phyloP scores from a whole-genome alignment of 2,888 invertebrate genomes.

The Portevinia maculata region DNA sequence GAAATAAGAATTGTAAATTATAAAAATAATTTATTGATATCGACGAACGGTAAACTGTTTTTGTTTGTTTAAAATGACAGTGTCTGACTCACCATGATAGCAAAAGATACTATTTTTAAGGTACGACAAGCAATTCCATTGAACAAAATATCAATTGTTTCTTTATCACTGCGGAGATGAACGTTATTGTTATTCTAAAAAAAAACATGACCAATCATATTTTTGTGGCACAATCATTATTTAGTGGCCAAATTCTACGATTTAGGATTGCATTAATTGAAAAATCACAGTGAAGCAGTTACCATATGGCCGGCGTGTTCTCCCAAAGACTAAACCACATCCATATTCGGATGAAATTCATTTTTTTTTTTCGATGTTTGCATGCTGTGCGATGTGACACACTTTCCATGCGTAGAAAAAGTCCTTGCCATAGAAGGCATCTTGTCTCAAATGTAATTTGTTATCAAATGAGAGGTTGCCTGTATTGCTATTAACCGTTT shows the following conservation, averaged over 20 bases:
- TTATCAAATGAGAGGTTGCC: slow-evolving; percentile 51
- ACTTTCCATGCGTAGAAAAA: slow-evolving; percentile 64
- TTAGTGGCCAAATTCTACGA: slow-evolving; percentile 39
- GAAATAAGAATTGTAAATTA: slow-evolving; percentile 44
- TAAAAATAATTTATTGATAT: slow-evolving; percentile 35
- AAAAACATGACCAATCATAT: too few relatives aligned
- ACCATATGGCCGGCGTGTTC: slow-evolving; percentile 53
- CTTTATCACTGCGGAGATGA: slow-evolving; percentile 18
- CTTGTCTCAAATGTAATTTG: slow-evolving; percentile 66
- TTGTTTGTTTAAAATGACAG: slow-evolving; percentile 1
- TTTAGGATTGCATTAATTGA: slow-evolving; percentile 52
- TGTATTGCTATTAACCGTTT: background rate
- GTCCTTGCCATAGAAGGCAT: slow-evolving; percentile 75
- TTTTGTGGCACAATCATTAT: slow-evolving; percentile 17
- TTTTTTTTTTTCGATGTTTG: slow-evolving; percentile 43
- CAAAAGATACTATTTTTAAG: slow-evolving; percentile 45
- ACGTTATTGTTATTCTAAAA: too few relatives aligned
- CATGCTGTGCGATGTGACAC: slow-evolving; percentile 67
- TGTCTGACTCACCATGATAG: slow-evolving; percentile 14
- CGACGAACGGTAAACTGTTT: slow-evolving; percentile 10
- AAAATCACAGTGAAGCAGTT: slow-evolving; percentile 44
- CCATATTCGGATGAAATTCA: slow-evolving; percentile 61
- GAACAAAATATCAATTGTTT: background rate
- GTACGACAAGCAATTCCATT: background rate
- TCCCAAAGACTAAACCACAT: slow-evolving; percentile 43